Evolutionary conservation across 37 sponge, comb jelly and placozoan species (phyloP), one percentile per base, ranked within the genome.

Genomic region (Oscarella lobularis): DNA sequence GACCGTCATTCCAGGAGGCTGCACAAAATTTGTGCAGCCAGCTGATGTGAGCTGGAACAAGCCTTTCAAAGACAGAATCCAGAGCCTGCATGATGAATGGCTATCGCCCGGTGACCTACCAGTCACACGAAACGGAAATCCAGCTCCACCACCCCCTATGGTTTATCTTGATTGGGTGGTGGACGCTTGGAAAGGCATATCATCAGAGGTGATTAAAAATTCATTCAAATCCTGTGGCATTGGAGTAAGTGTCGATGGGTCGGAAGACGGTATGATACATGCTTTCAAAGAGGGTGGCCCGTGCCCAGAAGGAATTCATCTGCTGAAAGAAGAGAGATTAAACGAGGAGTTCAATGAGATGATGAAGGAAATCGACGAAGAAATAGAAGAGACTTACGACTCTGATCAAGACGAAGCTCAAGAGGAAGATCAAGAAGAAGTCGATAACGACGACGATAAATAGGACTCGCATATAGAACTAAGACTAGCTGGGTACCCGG

Each of bases 1-100:
- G 31, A 14, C 71, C 6, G 71, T 68, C 29, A 68, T 68, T 20
- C 71, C 71, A 30, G 6, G 31, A 34, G 71, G 71, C 6, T 68
- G 71, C 33, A 68, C 71, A 68, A 68, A 68, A 35, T 68, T 68
- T 14, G 33, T 68, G 4, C 71, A 68, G 33, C 71, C 71, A 68
- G 71, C 71, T 5, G 71, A 68, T 35, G 71, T 68, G 4, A 34
- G 5, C 6, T 20, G 31, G 71, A 68, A 68, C 71, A 4, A 14
- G 4, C 71, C 71, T 34, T 68, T 68, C 71, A 68, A 68, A 35
- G 29, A 29, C 5, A 29, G 4, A 68, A 68, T 20, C 31, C 71
- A 68, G 71, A 5, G 33, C 31, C 6, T 34, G 31, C 71, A 68
- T 20, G 71, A 68, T 14, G 71, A 68, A 35, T 68, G 71, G 31